phyloP scores from a whole-genome alignment of 2,113 vertebrate genomes.

The Amazona vittata region DNA sequence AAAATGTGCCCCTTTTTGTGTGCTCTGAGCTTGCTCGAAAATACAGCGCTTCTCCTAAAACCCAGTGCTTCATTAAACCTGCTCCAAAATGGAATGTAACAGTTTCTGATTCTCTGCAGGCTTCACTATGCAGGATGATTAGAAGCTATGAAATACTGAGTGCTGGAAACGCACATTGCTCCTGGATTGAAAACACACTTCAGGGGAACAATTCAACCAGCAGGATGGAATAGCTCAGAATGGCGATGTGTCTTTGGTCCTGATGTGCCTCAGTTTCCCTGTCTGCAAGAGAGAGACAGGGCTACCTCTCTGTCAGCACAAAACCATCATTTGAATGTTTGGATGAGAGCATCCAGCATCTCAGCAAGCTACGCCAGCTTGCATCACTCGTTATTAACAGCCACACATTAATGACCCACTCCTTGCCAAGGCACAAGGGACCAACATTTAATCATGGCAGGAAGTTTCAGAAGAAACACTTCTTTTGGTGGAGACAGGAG shows the following conservation, averaged over 20 bases:
- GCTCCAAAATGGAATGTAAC: neutral
- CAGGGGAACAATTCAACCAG: neutral
- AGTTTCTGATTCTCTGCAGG: neutral
- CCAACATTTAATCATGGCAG: neutral
- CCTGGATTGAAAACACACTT: neutral
- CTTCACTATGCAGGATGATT: neutral
- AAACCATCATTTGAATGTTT: neutral
- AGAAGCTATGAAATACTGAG: neutral
- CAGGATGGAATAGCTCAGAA: neutral
- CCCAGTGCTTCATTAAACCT: neutral
- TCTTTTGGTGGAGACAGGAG: neutral
- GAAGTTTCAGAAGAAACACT: neutral
- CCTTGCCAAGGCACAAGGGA: neutral
- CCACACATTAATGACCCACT: neutral
- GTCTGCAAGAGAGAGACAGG: neutral
- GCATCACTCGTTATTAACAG: neutral
- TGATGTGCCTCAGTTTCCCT: neutral
- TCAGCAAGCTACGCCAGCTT: neutral
- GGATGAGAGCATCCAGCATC: neutral
- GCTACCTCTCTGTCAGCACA: neutral
- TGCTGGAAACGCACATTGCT: neutral
- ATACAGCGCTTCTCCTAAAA: neutral
- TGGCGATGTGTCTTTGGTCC: neutral
- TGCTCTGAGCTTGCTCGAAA: neutral
- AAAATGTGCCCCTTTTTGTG: neutral